Conservation (phyloP, 2,888 invertebrate genomes). For the Melinaea marsaeus region DNA sequence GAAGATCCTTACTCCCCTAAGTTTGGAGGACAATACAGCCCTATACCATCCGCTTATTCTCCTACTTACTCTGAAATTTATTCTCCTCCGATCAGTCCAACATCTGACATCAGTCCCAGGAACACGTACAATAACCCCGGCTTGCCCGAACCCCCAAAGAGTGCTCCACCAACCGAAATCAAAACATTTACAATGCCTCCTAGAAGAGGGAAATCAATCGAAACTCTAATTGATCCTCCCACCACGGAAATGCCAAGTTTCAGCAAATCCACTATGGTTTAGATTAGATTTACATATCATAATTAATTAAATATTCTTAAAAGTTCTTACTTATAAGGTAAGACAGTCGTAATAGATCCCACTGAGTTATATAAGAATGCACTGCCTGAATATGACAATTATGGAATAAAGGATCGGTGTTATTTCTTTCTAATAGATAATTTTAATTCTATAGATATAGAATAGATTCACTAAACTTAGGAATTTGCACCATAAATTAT, state of each 20-base stretch:
- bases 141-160: slow-evolving; percentile 63
- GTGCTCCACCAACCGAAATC: slow-evolving; percentile 63
- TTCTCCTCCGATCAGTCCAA: slow-evolving; percentile 70
- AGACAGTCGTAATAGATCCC: slow-evolving; percentile 29
- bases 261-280: slow-evolving; percentile 74
- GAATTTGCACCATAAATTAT: slow-evolving; percentile 37
- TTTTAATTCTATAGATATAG: neutral
- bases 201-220: slow-evolving; percentile 64
- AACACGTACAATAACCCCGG: slow-evolving; percentile 62
- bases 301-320: slow-evolving; percentile 5
- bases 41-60: slow-evolving; percentile 66
- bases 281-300: slow-evolving; percentile 23
- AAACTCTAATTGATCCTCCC: slow-evolving; percentile 70
- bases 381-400: slow-evolving; percentile 34
- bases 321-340: neutral
- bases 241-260: slow-evolving; percentile 56
- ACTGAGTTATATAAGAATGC: slow-evolving; percentile 30
- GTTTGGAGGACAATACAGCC: slow-evolving; percentile 64
- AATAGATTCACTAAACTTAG: slow-evolving; percentile 23
- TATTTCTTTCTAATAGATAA: slow-evolving; percentile 9
- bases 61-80: slow-evolving; percentile 75
- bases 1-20: slow-evolving; percentile 66
- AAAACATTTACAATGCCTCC: slow-evolving; percentile 69
- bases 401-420: slow-evolving; percentile 26
- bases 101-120: slow-evolving; percentile 64